Conservation (phyloP, 2,113 vertebrate species). For the Oophaga pumilio region DNA sequence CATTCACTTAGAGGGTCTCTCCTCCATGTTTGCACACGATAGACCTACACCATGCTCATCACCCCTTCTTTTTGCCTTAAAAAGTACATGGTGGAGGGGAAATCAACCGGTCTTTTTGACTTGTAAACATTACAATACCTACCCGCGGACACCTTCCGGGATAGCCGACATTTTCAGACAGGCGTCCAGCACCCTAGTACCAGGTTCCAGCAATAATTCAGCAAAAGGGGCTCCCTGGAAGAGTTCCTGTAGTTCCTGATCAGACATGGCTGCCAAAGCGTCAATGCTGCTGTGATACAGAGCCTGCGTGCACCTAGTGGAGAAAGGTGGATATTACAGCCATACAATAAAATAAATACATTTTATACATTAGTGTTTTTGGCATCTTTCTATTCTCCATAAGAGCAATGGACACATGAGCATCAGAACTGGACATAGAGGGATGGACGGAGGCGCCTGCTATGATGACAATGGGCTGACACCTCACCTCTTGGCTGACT, state of each 20-base stretch:
- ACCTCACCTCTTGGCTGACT: conserved; percentile 88
- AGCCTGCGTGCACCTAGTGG: conserved; percentile 83
- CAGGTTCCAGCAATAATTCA: conserved; percentile 88
- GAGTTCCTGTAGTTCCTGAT: conserved; percentile 87
- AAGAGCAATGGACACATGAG: no score
- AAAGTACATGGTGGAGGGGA: no score
- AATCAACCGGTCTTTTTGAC: not conserved
- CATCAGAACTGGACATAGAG: no score
- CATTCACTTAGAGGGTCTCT: not conserved
- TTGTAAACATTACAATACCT: conserved; percentile 16
- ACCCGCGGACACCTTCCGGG: conserved; percentile 89
- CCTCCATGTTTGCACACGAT: no score
- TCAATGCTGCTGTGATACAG: conserved; percentile 82
- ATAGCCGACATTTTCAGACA: conserved; percentile 84
- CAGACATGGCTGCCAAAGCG: conserved; percentile 87
- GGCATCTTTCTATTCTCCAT: no score
- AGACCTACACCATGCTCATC: no score
- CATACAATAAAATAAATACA: not conserved
- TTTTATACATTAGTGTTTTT: no score
- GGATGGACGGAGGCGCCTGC: no score
- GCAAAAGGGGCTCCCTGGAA: conserved; percentile 83
- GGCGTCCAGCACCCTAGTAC: conserved; percentile 83
- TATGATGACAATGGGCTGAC: not conserved
- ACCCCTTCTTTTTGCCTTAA: no score
- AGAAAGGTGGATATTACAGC: conserved; percentile 25